Evolutionary conservation across 2,797 vertebrate genomes (phyloP), one percentile per base, ranked within the genome.

Genomic region (Leuciscus waleckii): DNA sequence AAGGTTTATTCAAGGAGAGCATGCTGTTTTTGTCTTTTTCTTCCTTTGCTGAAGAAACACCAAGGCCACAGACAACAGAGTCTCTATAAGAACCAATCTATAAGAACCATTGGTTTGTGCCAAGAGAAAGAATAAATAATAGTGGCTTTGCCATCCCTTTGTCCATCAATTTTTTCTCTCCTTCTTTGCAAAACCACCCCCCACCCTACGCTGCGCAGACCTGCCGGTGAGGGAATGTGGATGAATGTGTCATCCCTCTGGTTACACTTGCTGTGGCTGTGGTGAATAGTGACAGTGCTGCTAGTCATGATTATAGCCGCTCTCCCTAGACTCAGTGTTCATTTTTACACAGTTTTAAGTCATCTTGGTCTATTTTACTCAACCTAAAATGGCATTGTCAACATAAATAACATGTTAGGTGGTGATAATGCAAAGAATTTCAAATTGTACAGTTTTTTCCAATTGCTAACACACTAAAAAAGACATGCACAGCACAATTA

Each of bases 121-220:
- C 46, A 74, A 75, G 76, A 81, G 70, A 79, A 85, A 61, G 32
- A 29, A 69, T 83, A 79, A 84, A 79, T 79, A 84, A 63, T 79
- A 79, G 58, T 67, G 76, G 85, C 83, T 79, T 56, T 68, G 56
- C 46, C 79, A 46, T 85, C 16, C 58, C 61, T 79, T 77, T 81
- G 69, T 69, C 83, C 74, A 78, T 71, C 61, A 63, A 29, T 43
- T 58, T 56, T 63, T 61, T 65, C 37, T 54, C 29, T 54, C 58
- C 54, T 19, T 56, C 35, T 43, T 39, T 67, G 39, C 46, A 74
- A 76, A 39, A 7, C 29, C 37, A 23, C 21, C 6, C 43, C 43
- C 29, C 39, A 8, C 39, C 39, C 39, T 8, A 26, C 8, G 14
- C 82, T 78, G 35, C 17, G 19, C 35, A 61, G 35, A 68, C 61